Conservation (phyloP, 2,797 vertebrate genomes). For the Poecilia picta region DNA sequence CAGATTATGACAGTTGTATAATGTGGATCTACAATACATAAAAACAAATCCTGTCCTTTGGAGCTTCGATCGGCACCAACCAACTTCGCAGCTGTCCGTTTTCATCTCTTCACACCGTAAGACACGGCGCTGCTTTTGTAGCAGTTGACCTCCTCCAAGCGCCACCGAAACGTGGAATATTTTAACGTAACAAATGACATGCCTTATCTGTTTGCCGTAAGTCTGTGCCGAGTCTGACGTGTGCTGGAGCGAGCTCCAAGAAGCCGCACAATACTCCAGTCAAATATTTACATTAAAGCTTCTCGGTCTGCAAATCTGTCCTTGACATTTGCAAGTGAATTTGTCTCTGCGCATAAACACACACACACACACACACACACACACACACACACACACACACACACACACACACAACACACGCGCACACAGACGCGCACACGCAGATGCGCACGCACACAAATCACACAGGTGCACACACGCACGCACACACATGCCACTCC, state of each 20-base stretch:
- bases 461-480: slow-evolving; percentile 12
- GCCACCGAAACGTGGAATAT: slow-evolving; percentile 47
- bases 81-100: slow-evolving; percentile 39
- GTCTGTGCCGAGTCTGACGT: slow-evolving; percentile 40
- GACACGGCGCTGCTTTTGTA: slow-evolving; percentile 59
- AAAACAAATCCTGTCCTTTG: slow-evolving; percentile 54
- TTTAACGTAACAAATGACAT: slow-evolving; percentile 67
- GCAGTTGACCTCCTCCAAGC: slow-evolving; percentile 45
- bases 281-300: slow-evolving; percentile 83
- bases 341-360: slow-evolving; percentile 25
- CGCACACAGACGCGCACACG: background rate
- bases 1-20: slow-evolving; percentile 12
- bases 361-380: slow-evolving; percentile 20
- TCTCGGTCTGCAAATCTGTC: slow-evolving; percentile 72
- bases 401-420: background rate
- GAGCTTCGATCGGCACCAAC: slow-evolving; percentile 53
- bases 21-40: slow-evolving; percentile 27
- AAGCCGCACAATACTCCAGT: slow-evolving; percentile 61
- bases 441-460: slow-evolving; percentile 4
- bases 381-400: background rate
- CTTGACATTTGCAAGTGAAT: slow-evolving; percentile 32
- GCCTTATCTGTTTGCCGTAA: slow-evolving; percentile 47
- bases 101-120: slow-evolving; percentile 68
- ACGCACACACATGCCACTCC: slow-evolving; percentile 2
- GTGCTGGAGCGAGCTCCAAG: slow-evolving; percentile 58